Evolutionary conservation across 2,113 vertebrate genomes (phyloP), one percentile per base, ranked within the genome.

Genomic region (Sphaerodactylus townsendi): DNA sequence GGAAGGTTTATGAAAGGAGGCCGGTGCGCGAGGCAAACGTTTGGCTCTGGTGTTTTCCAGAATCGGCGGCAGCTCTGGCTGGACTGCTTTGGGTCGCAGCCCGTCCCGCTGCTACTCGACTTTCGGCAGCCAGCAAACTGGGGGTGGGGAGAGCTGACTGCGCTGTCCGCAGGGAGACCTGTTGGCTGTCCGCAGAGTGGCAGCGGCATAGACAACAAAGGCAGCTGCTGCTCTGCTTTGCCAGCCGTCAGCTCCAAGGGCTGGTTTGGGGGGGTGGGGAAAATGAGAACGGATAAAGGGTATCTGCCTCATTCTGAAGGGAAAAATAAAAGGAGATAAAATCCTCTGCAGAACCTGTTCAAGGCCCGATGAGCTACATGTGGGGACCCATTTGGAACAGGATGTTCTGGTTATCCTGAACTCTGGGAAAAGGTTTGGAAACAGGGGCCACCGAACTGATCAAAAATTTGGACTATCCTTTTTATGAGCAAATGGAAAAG

Each of bases 201-300:
- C 23, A 35, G 11, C 5, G n/a, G 91, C 89, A 87, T 87, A 90
- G 88, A 8, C 48, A 59, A 82, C 1, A 1, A 89, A 33, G 89
- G 86, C 94, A 94, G 94, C 92, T 95, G 95, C 41, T 86, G 78
- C 84, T 3, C 3, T 1, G 68, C 74, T 78, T 84, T 33, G 89
- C 94, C 94, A 93, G 89, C 88, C 44, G 68, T 84, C 28, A 1
- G 93, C 85, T 79, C 72, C 81, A 2, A 48, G 79, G 88, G 82
- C 86, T 86, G 80, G 72, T 87, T n/a, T 71, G 82, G 65, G 79
- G 85, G 89, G 87, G 85, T 33, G 68, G 44, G 71, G 84, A 81
- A 62, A 33, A 37, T 64, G 70, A 30, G 53, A 28, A 79, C 35
- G 0, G 41, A 76, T 15, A 41, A 76, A 85, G 3, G 89, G 56